Conservation (phyloP, 2,888 invertebrate genomes). For the Branchellion lobata region DNA sequence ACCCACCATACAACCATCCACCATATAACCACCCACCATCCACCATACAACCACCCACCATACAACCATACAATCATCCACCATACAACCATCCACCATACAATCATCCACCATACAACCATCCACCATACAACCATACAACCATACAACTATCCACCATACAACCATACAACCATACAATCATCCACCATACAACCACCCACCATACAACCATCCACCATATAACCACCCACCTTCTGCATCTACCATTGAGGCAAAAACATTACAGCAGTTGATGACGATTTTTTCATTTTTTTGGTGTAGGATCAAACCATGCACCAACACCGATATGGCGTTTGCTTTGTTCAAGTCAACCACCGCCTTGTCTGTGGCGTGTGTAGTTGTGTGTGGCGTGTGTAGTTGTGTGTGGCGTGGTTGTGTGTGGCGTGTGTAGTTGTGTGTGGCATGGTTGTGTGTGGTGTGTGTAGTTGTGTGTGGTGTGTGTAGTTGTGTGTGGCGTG, state of each 20-base stretch:
- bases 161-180: too few species aligned
- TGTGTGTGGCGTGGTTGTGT: neutral
- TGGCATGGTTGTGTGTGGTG: too few species aligned
- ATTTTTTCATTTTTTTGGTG: neutral
- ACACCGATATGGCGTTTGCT: neutral
- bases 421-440: neutral
- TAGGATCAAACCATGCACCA: slow-evolving; percentile 1
- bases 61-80: neutral
- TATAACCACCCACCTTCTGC: slow-evolving; percentile 36
- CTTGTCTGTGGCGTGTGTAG: neutral
- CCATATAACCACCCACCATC: too few species aligned
- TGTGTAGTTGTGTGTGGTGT: too few species aligned
- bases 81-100: neutral
- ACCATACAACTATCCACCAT: too few species aligned
- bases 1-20: too few species aligned
- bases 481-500: too few species aligned
- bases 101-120: neutral
- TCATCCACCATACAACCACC: too few species aligned
- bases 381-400: neutral
- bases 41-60: too few species aligned
- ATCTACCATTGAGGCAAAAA: slow-evolving; percentile 31
- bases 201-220: too few species aligned
- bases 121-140: neutral
- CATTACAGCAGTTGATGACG: slow-evolving; percentile 34
- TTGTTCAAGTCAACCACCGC: slow-evolving; percentile 34